Conservation (phyloP, 2,888 invertebrate species). For the Stenotaenia linearis region DNA sequence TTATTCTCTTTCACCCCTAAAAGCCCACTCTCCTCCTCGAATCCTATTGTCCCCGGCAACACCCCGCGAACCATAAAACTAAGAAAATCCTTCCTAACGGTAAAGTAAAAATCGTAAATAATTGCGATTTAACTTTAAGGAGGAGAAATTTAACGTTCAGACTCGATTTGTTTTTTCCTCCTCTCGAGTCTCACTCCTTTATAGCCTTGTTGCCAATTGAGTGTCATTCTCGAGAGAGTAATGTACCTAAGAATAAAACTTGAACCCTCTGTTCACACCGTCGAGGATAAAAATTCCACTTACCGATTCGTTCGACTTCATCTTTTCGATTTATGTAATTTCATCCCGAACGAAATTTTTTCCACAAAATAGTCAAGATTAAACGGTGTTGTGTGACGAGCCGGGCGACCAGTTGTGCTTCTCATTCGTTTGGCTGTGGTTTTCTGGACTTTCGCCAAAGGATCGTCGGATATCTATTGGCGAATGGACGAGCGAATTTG, state of each 20-base stretch:
- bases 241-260: slow-evolving; percentile 20
- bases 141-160: too few species aligned
- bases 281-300: neutral
- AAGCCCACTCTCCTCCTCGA: neutral
- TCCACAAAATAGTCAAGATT: neutral
- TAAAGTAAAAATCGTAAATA: neutral
- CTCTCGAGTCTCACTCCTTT: neutral
- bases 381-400: neutral
- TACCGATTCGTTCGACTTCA: neutral
- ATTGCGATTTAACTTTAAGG: too few species aligned
- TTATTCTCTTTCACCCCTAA: neutral
- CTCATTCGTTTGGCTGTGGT: neutral
- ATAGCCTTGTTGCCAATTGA: slow-evolving; percentile 14
- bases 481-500: slow-evolving; percentile 19
- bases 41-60: neutral
- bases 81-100: neutral
- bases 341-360: neutral
- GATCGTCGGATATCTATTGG: slow-evolving; percentile 16
- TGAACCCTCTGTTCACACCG: neutral
- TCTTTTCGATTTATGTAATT: neutral
- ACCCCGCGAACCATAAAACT: neutral
- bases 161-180: neutral
- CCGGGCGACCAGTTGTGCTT: neutral
- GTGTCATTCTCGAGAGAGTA: slow-evolving; percentile 19
- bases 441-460: slow-evolving; percentile 24